Percentiles rank a stretch among this genome's conserved stretches.
These are phyloP conservation scores for Sebastes baramenuke DNA, from an alignment of 2,797 vertebrate genomes.

Conservation along the genomic window DNA sequence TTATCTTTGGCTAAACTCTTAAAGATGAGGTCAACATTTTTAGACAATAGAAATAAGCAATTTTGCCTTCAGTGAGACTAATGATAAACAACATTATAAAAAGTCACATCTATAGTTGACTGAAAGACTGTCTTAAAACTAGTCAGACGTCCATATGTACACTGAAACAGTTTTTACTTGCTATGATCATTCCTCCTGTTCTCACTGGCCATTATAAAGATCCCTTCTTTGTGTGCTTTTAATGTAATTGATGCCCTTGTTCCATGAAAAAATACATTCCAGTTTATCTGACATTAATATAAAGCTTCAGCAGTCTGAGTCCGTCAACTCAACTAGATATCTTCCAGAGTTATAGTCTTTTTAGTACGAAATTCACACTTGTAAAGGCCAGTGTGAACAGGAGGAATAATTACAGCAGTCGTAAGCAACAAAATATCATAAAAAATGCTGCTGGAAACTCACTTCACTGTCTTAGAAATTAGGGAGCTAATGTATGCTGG, in stretches of 20 bases:
- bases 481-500: slow-evolving; percentile 2
- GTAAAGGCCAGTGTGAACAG: background rate
- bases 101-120: background rate
- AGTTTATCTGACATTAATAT: background rate
- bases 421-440: no score
- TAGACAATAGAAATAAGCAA: background rate
- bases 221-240: background rate
- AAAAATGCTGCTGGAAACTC: background rate
- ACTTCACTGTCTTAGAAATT: background rate
- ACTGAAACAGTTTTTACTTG: no score
- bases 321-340: background rate
- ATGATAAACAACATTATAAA: background rate
- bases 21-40: background rate
- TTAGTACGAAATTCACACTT: background rate
- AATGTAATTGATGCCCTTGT: background rate
- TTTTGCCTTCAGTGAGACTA: background rate
- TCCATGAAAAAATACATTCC: background rate
- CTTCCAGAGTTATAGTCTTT: background rate
- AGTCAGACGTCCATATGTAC: background rate
- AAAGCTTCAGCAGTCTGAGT: background rate
- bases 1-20: background rate
- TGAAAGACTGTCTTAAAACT: background rate
- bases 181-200: background rate
- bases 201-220: background rate
- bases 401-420: background rate